These are phyloP conservation scores for Calyptommatus sinebrachiatus DNA, from an alignment of 2,113 vertebrate species.

Conservation along the genomic window DNA sequence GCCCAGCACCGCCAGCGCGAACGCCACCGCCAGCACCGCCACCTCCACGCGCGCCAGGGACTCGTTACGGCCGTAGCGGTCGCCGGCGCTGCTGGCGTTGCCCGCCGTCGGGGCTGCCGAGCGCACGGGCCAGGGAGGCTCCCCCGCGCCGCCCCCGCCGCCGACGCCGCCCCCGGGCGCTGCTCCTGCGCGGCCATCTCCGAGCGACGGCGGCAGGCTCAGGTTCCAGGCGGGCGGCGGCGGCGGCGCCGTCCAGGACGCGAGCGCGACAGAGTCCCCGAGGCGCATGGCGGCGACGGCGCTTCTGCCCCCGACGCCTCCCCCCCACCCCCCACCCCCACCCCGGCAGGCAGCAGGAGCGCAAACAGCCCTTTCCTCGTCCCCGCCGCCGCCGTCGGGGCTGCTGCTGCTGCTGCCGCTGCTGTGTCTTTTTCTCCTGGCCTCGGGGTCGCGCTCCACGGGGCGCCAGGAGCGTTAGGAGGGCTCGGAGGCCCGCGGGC, in stretches of 20 bases:
- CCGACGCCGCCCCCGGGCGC: not conserved
- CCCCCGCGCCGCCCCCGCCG: not conserved
- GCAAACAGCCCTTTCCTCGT: too few species aligned
- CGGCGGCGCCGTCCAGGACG: not conserved
- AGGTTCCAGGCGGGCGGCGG: constrained; percentile 28
- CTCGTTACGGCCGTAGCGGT: constrained; percentile 82
- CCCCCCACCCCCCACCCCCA: too few species aligned
- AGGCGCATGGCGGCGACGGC: constrained; percentile 2
- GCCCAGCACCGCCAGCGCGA: constrained; percentile 86
- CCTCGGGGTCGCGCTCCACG: too few species aligned
- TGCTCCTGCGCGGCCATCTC: not conserved
- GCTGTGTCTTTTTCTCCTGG: too few species aligned
- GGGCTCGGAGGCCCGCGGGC: too few species aligned
- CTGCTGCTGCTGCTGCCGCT: not conserved
- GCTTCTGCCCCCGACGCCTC: not conserved
- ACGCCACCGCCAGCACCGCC: constrained; percentile 85
- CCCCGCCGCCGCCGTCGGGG: too few species aligned
- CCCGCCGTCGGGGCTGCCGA: constrained; percentile 11
- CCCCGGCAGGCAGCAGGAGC: not conserved
- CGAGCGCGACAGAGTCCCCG: not conserved
- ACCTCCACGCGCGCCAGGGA: constrained; percentile 91
- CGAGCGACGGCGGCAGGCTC: constrained; percentile 30
- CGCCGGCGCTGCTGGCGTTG: constrained; percentile 67
- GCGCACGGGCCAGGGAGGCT: constrained; percentile 35
- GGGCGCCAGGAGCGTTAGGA: too few species aligned